A percentile compares a stretch with the other conserved stretches of the same genome.
These are phyloP conservation scores for Peromyscus melanophrys DNA, from an alignment of 2,797 vertebrate genomes.

Conservation along the genomic window DNA sequence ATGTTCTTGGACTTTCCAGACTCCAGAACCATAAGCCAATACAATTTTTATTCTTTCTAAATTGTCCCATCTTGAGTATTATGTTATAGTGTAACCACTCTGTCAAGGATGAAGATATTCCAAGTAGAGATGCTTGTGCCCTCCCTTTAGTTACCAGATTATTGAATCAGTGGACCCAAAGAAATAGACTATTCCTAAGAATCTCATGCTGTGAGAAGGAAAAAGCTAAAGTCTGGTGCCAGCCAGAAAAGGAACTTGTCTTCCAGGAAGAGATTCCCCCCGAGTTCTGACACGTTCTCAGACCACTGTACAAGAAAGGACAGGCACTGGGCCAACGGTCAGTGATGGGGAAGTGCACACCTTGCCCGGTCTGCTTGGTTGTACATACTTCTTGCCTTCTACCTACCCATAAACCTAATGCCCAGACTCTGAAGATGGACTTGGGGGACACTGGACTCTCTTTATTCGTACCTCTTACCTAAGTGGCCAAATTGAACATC, in stretches of 20 bases:
- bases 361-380: neutral
- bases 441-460: neutral
- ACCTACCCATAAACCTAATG: too few species aligned
- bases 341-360: rapidly evolving
- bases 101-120: neutral
- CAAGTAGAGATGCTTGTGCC: neutral
- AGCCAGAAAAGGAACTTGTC: neutral
- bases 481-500: neutral
- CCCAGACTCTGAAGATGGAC: neutral
- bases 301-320: neutral
- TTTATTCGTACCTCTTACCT: neutral
- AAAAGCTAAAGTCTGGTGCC: neutral
- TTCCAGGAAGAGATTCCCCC: neutral
- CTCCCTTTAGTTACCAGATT: neutral
- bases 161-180: neutral
- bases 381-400: neutral
- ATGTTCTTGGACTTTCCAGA: neutral
- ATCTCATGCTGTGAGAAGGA: neutral
- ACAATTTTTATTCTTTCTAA: neutral
- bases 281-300: neutral
- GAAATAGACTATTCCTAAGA: neutral
- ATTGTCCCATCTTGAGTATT: neutral
- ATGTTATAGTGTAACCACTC: neutral
- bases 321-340: rapidly evolving
- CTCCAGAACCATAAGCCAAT: neutral